phyloP scores from a whole-genome alignment of 2,888 invertebrate genomes.

The Nemapogon koenigi region DNA sequence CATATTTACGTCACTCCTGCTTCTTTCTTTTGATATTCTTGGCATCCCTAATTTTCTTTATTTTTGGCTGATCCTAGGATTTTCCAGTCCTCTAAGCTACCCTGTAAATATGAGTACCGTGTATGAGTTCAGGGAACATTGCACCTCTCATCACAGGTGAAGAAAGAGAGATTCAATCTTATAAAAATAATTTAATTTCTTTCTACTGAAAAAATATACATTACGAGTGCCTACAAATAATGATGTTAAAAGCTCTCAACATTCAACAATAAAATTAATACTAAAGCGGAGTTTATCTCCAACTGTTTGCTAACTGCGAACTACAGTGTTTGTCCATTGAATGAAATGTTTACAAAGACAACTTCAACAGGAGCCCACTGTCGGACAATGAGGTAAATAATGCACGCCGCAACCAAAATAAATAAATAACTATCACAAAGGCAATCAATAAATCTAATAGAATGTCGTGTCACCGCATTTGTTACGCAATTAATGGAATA shows the following conservation, averaged over 20 bases:
- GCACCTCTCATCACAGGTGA: no score
- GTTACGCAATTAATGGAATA: conserved; percentile 53
- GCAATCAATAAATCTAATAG: conserved; percentile 51
- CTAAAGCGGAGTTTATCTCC: background rate
- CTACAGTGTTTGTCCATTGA: conserved; percentile 4
- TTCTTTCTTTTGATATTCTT: no score
- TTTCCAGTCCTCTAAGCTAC: no score
- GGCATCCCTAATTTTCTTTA: no score
- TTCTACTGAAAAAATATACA: no score
- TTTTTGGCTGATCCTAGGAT: no score
- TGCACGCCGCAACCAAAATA: conserved; percentile 32
- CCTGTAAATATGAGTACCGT: no score
- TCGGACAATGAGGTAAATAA: conserved; percentile 36
- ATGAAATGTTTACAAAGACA: conserved; percentile 2
- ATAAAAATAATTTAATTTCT: no score
- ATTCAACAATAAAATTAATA: conserved; percentile 6
- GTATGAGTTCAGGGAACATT: no score
- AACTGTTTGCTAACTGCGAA: conserved; percentile 5
- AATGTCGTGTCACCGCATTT: conserved; percentile 49
- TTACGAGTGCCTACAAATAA: no score
- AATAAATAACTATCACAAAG: conserved; percentile 34
- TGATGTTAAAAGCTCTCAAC: background rate
- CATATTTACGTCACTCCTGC: no score
- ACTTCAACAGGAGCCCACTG: conserved; percentile 22
- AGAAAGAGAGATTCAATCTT: no score